phyloP scores from a whole-genome alignment of 2,113 vertebrate genomes.

The Arizona elegans region DNA sequence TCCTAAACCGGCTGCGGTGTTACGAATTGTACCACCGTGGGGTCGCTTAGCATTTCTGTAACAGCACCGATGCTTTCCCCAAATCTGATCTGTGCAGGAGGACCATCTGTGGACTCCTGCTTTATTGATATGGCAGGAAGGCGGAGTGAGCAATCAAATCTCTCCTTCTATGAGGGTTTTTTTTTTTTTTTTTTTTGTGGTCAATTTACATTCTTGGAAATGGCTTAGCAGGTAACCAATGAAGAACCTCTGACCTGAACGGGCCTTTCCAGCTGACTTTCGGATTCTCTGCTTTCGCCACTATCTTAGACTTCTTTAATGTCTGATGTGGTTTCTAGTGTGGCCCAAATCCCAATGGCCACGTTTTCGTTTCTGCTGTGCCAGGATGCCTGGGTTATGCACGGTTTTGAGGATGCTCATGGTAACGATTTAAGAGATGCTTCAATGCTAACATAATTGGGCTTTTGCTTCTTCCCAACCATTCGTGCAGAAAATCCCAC shows the following conservation, averaged over 20 bases:
- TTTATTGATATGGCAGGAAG: neutral
- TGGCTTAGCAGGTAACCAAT: neutral
- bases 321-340: neutral
- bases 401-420: neutral
- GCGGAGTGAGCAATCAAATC: neutral
- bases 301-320: neutral
- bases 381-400: neutral
- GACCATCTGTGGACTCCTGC: neutral
- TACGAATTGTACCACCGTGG: too few species aligned
- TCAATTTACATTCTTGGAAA: neutral
- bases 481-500: neutral
- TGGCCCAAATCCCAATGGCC: neutral
- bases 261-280: neutral
- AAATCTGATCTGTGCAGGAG: too few species aligned
- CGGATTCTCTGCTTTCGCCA: neutral
- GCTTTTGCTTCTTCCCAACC: neutral
- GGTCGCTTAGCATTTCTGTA: neutral
- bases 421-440: neutral
- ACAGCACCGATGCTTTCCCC: neutral
- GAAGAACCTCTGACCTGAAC: neutral
- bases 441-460: neutral
- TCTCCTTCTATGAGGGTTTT: neutral
- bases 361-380: neutral
- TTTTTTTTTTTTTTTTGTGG: too few species aligned
- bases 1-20: neutral